Percentiles rank a stretch among this genome's conserved stretches.
These are phyloP conservation scores for Epinephelus malabaricus DNA, from an alignment of 2,797 vertebrate species.

Conservation along the genomic window DNA sequence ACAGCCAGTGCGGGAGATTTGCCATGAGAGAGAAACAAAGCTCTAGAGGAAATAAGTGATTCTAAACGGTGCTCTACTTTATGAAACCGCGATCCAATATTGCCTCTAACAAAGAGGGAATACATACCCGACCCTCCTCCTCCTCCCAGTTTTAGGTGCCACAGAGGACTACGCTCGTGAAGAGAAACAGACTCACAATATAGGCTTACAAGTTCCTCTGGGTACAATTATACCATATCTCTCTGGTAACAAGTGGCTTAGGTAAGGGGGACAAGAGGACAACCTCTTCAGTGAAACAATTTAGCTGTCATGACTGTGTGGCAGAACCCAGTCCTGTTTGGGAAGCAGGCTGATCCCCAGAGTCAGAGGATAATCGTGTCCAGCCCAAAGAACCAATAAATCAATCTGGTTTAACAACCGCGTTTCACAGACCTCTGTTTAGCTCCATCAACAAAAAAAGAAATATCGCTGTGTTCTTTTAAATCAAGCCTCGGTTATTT, in stretches of 20 bases:
- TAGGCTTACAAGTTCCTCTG: conserved; percentile 85
- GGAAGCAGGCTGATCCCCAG: conserved; percentile 88
- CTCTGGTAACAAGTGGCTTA: conserved; percentile 79
- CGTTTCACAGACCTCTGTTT: conserved; percentile 89
- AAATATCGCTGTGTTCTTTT: conserved; percentile 31
- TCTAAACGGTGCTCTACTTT: conserved; percentile 80
- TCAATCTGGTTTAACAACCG: conserved; percentile 92
- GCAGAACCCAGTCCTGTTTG: conserved; percentile 89
- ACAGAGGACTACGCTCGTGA: conserved; percentile 76
- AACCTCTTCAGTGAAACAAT: conserved; percentile 85
- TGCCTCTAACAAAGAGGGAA: conserved; percentile 73
- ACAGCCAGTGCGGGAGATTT: conserved; percentile 49
- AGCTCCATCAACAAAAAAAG: conserved; percentile 81
- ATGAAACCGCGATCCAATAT: conserved; percentile 73
- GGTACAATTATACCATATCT: conserved; percentile 81
- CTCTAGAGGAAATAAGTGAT: conserved; percentile 75
- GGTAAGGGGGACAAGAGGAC: conserved; percentile 79
- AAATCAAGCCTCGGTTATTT: conserved; percentile 27
- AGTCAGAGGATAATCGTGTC: conserved; percentile 91
- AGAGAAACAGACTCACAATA: conserved; percentile 80
- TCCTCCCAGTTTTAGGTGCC: conserved; percentile 70
- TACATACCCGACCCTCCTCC: conserved; percentile 52
- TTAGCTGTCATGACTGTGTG: conserved; percentile 89
- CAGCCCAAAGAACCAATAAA: conserved; percentile 93
- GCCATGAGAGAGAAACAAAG: conserved; percentile 66